Base-by-base conservation (phyloP, 1,140 invertebrate species). In the Melanaphis sacchari region DNA sequence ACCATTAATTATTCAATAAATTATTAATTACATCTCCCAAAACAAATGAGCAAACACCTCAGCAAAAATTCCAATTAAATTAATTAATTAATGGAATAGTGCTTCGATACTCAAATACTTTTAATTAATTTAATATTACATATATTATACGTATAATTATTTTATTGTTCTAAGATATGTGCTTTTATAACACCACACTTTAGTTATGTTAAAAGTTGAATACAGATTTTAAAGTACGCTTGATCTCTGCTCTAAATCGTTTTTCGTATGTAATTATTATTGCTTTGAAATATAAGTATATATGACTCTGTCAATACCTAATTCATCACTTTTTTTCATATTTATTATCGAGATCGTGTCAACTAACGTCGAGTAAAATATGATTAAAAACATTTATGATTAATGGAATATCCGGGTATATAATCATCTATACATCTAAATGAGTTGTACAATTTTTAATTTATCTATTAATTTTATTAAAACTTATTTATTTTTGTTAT, bases 311-410 rank as follows among this genome's bases (percentile, higher is more conserved):
- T 5, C 31, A 76, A n/a, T 76, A 76, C 31, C 59, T n/a, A 76
- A 76, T 76, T 76, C 59, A 76, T 76, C 59, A 76, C 59, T 76
- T 76, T 76, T 59, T 76, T 76, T 76, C 26, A 31, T 66, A 76
- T 76, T 76, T 76, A n/a, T 21, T 76, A 76, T n/a, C 59, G 31
- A 76, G 59, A 76, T 76, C 59, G 4, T 76, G 59, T 76, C 59
- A 76, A 76, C 59, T 76, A 36, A 76, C 59, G 59, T 76, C 59
- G 59, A 76, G n/a, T n/a, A n/a, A 76, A 76, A 76, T 76, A 76
- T 76, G 59, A 76, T 76, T 18, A 76, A n/a, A 76, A 76, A 76
- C 2, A n/a, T n/a, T n/a, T 7, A 76, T 76, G 59, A 76, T 76
- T n/a, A 76, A 76, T 76, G 59, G 59, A 76, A 76, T 76, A n/a